phyloP scores from a whole-genome alignment of 2,888 invertebrate species.

The Sphinx pinastri region DNA sequence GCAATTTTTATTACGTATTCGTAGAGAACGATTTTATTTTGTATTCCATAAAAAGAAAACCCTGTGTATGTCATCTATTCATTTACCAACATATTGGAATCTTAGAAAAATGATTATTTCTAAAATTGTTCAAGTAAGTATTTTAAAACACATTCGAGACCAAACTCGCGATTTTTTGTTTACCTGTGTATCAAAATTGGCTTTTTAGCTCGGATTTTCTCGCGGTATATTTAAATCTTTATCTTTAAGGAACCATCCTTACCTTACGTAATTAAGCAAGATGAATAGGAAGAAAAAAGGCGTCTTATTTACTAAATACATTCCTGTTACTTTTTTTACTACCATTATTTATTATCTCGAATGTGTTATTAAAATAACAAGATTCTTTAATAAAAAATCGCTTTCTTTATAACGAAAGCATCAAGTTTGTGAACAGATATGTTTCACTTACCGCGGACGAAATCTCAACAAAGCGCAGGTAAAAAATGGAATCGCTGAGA shows the following conservation, averaged over 20 bases:
- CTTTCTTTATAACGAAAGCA: slow-evolving; percentile 10
- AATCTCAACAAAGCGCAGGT: neutral
- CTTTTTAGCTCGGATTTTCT: too few species aligned
- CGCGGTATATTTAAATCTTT: too few species aligned
- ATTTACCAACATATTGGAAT: slow-evolving; percentile 3
- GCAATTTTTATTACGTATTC: too few species aligned
- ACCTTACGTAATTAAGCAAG: neutral
- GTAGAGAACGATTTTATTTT: neutral
- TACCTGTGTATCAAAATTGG: too few species aligned
- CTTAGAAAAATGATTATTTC: neutral
- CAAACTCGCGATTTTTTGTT: neutral
- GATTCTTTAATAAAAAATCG: neutral
- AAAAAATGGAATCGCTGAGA: neutral
- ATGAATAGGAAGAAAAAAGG: too few species aligned
- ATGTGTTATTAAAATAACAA: neutral
- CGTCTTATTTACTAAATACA: too few species aligned
- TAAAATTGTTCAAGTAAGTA: neutral
- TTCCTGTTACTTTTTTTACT: neutral
- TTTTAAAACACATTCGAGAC: slow-evolving; percentile 15
- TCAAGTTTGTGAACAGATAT: neutral
- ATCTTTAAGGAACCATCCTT: neutral
- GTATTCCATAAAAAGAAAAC: neutral
- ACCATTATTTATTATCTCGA: neutral
- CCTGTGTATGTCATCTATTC: neutral
- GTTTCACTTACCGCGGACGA: neutral